phyloP scores from a whole-genome alignment of 2,888 invertebrate genomes.

The Spisula subtruncata region DNA sequence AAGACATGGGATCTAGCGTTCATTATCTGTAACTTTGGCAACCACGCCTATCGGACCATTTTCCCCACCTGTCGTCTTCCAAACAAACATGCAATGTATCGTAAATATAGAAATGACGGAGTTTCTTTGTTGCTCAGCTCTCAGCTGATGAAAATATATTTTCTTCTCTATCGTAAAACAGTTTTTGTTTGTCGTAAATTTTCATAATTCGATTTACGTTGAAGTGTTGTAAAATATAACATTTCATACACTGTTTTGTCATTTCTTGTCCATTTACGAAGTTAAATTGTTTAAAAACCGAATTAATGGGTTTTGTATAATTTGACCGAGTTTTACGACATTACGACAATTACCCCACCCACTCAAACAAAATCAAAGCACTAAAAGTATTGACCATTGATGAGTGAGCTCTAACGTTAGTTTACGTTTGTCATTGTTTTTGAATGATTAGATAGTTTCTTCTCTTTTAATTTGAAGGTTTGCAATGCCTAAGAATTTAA shows the following conservation, averaged over 20 bases:
- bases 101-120: slow-evolving; percentile 65
- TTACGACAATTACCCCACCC: background rate
- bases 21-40: slow-evolving; percentile 70
- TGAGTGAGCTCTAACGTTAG: no score
- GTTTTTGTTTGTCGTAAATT: slow-evolving; percentile 30
- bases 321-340: slow-evolving; percentile 38
- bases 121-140: slow-evolving; percentile 63
- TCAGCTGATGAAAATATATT: slow-evolving; percentile 55
- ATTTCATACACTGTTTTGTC: background rate
- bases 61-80: slow-evolving; percentile 2
- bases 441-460: no score
- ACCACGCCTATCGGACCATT: slow-evolving; percentile 30
- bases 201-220: background rate
- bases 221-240: background rate
- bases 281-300: background rate
- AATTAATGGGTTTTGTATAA: background rate
- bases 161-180: slow-evolving; percentile 56
- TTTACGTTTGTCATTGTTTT: no score
- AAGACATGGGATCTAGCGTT: slow-evolving; percentile 80
- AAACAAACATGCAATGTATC: background rate
- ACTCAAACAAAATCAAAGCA: background rate
- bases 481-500: no score
- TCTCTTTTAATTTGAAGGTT: no score
- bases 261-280: background rate
- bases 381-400: background rate